A percentile compares a stretch with the other conserved stretches of the same genome.
phyloP scores from a whole-genome alignment of 2,113 vertebrate species.

The Perognathus longimembris region DNA sequence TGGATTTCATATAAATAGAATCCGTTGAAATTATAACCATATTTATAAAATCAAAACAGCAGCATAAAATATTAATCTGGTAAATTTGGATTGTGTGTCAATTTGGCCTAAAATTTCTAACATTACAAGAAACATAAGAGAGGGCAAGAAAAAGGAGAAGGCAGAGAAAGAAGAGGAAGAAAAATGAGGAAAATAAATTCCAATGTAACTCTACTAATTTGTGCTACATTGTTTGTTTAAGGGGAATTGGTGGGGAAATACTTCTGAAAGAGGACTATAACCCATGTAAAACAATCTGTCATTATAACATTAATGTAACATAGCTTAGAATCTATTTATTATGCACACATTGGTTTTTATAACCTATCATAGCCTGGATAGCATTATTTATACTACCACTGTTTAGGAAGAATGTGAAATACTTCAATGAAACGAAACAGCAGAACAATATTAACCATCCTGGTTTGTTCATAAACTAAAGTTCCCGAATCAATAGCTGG shows the following conservation, averaged over 20 bases:
- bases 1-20: not conserved
- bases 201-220: slow-evolving; percentile 1
- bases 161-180: not conserved
- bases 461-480: slow-evolving; percentile 54
- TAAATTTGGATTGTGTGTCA: not conserved
- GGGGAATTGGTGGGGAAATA: not conserved
- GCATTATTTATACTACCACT: slow-evolving; percentile 49
- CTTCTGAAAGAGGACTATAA: not conserved
- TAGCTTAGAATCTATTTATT: not conserved
- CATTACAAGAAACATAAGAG: not conserved
- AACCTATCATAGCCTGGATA: not conserved
- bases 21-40: not conserved
- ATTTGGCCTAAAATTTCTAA: not conserved
- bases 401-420: slow-evolving; percentile 33
- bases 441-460: not conserved
- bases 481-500: not conserved
- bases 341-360: not conserved
- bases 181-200: not conserved
- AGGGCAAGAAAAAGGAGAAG: not conserved
- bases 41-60: slow-evolving; percentile 16
- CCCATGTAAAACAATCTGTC: not conserved
- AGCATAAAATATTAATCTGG: not conserved
- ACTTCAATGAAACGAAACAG: slow-evolving; percentile 12
- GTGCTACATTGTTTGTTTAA: not conserved
- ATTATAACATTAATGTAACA: slow-evolving; percentile 8